Base-by-base conservation (phyloP, 2,888 invertebrate genomes). In the Drosophila cognata region DNA sequence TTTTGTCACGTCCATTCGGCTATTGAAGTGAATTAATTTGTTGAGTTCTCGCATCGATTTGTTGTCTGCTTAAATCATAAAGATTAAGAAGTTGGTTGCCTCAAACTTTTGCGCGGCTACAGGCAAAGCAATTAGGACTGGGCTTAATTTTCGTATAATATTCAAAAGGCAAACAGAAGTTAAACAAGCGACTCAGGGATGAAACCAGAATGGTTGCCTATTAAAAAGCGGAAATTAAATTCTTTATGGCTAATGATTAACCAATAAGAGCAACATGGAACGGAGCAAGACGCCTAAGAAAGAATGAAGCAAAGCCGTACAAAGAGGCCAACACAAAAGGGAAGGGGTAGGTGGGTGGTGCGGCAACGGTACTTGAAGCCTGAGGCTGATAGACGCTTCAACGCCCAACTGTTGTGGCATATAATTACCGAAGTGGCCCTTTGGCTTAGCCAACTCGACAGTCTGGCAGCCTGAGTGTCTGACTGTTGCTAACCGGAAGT, bases 171-270 rank as follows among this genome's bases (percentile, higher is more conserved):
- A 81, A 81, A 83, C 73, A 86, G 53, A 35, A 57, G 16, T 53
- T 69, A 43, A 61, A 38, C 60, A 51, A 52, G 51, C 46, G 25
- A 29, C 65, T n/a, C n/a, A 52, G 25, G 6, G 18, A 41, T 21
- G 28, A 33, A 36, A 59, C 43, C 46, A 41, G 57, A 35, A 21
- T 50, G 60, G 43, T 29, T 60, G 51, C 46, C 77, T 75, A 77
- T 87, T 81, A 83, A 81, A 81, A 79, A 77, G 77, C 85, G 84
- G 79, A 90, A 91, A 88, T 90, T 88, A 87, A 90, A 88, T 85
- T 90, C 79, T 90, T 90, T 87, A 86, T 76, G 77, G 88, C 86
- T 77, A 87, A 91, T 91, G 91, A 88, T 91, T 88, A 91, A 85
- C 85, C 90, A 89, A 91, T 91, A 84, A 84, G 77, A 70, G 69